Conservation (phyloP, 2,888 invertebrate species). For the Enchytraeus crypticus region DNA sequence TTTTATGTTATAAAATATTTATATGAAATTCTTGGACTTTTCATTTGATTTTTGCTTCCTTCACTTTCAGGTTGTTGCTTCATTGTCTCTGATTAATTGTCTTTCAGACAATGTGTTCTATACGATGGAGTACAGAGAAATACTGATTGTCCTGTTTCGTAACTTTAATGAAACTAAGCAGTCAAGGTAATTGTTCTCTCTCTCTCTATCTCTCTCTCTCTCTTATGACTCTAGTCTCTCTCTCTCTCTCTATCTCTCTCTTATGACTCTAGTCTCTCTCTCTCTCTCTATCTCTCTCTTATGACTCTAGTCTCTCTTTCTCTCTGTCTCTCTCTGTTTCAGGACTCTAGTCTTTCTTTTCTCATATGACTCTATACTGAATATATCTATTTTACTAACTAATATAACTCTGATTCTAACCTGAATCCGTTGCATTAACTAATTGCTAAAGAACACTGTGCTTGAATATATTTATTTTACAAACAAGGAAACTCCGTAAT, state of each 20-base stretch:
- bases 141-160: conserved; percentile 68
- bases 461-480: too few relatives aligned
- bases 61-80: too few relatives aligned
- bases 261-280: neutral
- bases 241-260: neutral
- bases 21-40: too few relatives aligned
- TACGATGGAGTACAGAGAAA: conserved; percentile 84
- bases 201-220: too few relatives aligned
- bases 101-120: conserved; percentile 58
- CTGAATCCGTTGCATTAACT: too few relatives aligned
- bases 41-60: too few relatives aligned
- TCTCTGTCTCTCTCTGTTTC: neutral
- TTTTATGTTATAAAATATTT: too few relatives aligned
- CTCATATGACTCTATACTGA: neutral
- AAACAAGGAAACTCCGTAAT: too few relatives aligned
- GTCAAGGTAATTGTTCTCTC: conserved; percentile 60
- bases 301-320: neutral
- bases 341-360: neutral
- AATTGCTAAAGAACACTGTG: too few relatives aligned
- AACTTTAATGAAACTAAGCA: conserved; percentile 76
- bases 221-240: neutral
- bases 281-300: neutral
- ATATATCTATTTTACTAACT: neutral
- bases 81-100: neutral
- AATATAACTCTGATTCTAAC: too few relatives aligned